These are phyloP conservation scores for Masnerella sp. DNA, from an alignment of 2,888 invertebrate species.

Conservation along the genomic window DNA sequence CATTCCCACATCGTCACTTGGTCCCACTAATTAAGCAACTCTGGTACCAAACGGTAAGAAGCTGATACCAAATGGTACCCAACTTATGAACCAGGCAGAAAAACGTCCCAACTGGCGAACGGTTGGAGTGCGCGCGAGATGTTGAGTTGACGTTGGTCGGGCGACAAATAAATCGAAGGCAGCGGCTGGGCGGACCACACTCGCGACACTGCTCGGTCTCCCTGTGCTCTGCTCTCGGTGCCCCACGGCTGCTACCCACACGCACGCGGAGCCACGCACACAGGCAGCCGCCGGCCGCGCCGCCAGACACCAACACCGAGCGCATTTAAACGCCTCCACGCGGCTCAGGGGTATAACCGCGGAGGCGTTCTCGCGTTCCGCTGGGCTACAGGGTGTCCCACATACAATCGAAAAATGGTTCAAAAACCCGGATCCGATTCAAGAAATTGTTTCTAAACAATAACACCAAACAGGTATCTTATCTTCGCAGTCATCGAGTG, in stretches of 20 bases:
- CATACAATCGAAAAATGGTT: slow-evolving; percentile 8
- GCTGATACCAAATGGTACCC: too few species aligned
- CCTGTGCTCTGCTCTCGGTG: slow-evolving; percentile 26
- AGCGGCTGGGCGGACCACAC: slow-evolving; percentile 53
- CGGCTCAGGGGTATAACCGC: slow-evolving; percentile 34
- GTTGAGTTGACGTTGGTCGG: too few species aligned
- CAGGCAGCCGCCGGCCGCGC: slow-evolving; percentile 19
- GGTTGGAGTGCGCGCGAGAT: too few species aligned
- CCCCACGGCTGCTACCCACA: slow-evolving; percentile 45
- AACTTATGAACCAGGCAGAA: too few species aligned
- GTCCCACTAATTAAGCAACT: too few species aligned
- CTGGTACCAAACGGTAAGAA: too few species aligned
- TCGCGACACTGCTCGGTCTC: slow-evolving; percentile 48
- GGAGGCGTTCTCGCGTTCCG: slow-evolving; percentile 44
- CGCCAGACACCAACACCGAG: slow-evolving; percentile 40
- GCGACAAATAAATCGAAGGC: slow-evolving; percentile 24
- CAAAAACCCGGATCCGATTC: too few species aligned
- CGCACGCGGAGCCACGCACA: slow-evolving; percentile 4
- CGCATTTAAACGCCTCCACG: slow-evolving; percentile 54
- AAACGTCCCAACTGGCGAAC: too few species aligned
- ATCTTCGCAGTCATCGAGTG: too few species aligned
- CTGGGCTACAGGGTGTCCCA: slow-evolving; percentile 32
- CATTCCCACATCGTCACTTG: too few species aligned
- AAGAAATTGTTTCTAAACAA: too few species aligned
- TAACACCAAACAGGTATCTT: too few species aligned